These are phyloP conservation scores for Melanogrammus aeglefinus DNA, from an alignment of 2,797 vertebrate species.

Conservation along the genomic window DNA sequence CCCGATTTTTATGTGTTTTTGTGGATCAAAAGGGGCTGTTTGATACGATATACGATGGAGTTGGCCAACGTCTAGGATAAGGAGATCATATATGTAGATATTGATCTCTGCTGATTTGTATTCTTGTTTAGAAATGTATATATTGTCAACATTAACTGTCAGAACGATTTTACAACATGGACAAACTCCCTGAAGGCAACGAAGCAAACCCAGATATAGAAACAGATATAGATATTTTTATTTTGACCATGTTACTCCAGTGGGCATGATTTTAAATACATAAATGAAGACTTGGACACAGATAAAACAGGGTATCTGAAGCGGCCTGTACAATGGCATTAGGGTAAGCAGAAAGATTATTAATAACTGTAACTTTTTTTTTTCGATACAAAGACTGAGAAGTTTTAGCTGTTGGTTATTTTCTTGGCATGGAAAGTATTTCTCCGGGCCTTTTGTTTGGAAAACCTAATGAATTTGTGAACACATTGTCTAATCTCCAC, in stretches of 20 bases:
- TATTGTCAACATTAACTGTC: not conserved
- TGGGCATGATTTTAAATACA: slow-evolving; percentile 62
- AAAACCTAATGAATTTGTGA: slow-evolving; percentile 51
- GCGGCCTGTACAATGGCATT: slow-evolving; percentile 59
- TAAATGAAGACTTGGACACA: slow-evolving; percentile 64
- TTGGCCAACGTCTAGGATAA: too few species aligned
- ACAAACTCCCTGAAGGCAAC: not conserved
- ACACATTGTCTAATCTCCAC: slow-evolving; percentile 43
- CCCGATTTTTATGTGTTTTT: too few species aligned
- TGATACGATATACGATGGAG: too few species aligned
- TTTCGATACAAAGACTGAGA: slow-evolving; percentile 35
- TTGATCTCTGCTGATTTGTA: not conserved
- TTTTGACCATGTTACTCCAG: slow-evolving; percentile 54
- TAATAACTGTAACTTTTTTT: slow-evolving; percentile 31
- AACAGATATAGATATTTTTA: slow-evolving; percentile 63
- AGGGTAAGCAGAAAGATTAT: slow-evolving; percentile 51
- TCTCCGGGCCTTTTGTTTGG: slow-evolving; percentile 25
- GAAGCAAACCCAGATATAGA: slow-evolving; percentile 58
- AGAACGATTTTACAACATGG: not conserved
- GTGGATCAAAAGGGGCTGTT: too few species aligned
- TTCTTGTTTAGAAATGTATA: not conserved
- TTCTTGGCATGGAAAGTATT: slow-evolving; percentile 27
- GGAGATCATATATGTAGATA: not conserved
- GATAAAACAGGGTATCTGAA: slow-evolving; percentile 60
- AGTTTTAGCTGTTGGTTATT: not conserved